Evolutionary conservation across 1,140 invertebrate species (phyloP).

Genomic region (Platyscapa corneri): DNA sequence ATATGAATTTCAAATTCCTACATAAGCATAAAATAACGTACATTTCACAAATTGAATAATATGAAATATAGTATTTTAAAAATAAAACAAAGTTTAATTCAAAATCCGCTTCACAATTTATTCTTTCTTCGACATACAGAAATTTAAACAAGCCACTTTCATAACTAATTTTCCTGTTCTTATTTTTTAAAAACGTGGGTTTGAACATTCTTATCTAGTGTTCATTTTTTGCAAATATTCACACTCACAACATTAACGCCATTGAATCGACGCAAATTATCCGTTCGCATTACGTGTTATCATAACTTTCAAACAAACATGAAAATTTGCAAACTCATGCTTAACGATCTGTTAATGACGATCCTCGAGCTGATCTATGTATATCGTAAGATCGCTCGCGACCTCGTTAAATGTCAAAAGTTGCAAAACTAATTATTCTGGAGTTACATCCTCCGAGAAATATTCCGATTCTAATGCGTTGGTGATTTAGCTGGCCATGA

Average conservation of each 20-base stretch:
- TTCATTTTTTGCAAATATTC: neutral
- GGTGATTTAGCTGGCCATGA: conserved; percentile 17
- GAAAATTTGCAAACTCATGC: neutral
- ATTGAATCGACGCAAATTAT: neutral
- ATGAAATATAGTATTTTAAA: too few relatives aligned
- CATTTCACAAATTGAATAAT: too few relatives aligned
- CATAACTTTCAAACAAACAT: neutral
- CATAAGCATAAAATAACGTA: too few relatives aligned
- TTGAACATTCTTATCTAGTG: too few relatives aligned
- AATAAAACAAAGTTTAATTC: too few relatives aligned
- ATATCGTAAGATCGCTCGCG: neutral
- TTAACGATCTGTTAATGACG: conserved; percentile 22
- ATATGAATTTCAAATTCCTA: too few relatives aligned
- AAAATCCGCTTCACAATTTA: too few relatives aligned
- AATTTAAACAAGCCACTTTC: too few relatives aligned
- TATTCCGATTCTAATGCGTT: too few relatives aligned
- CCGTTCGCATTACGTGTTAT: neutral
- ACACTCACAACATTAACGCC: neutral
- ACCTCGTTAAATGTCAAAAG: conserved; percentile 29
- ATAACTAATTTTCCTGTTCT: too few relatives aligned
- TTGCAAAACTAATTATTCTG: conserved; percentile 20
- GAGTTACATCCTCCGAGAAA: neutral
- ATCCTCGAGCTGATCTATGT: neutral
- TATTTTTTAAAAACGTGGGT: too few relatives aligned
- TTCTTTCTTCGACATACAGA: too few relatives aligned